A percentile compares a stretch with the other conserved stretches of the same genome.
These are phyloP conservation scores for Pomacea maculata DNA, from an alignment of 1,140 invertebrate species.

Conservation along the genomic window DNA sequence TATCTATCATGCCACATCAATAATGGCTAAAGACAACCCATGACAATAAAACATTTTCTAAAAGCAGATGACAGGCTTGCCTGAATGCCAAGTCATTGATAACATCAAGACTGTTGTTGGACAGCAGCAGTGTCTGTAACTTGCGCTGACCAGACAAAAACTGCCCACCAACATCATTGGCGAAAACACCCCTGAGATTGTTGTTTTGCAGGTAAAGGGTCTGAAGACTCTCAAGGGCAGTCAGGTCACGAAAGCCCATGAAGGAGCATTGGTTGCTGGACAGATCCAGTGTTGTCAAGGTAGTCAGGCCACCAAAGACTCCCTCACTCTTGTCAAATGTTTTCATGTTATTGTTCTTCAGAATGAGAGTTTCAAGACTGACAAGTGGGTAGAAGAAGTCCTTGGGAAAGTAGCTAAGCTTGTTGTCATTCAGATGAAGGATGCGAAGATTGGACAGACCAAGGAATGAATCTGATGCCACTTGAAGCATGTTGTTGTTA, in stretches of 20 bases:
- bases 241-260: constrained; percentile 35
- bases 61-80: too few relatives aligned
- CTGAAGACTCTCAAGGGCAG: constrained; percentile 29
- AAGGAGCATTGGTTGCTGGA: constrained; percentile 37
- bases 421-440: constrained; percentile 40
- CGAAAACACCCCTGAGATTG: constrained; percentile 34
- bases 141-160: constrained; percentile 36
- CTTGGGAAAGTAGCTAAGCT: constrained; percentile 39
- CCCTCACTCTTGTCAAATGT: constrained; percentile 27
- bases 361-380: constrained; percentile 36
- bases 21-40: too few relatives aligned
- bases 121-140: constrained; percentile 35
- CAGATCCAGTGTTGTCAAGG: constrained; percentile 41
- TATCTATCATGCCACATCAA: too few relatives aligned
- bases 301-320: constrained; percentile 28
- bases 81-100: constrained; percentile 31
- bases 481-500: constrained; percentile 32
- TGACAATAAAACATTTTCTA: too few relatives aligned
- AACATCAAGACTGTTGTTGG: constrained; percentile 34
- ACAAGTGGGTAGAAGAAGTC: constrained; percentile 37
- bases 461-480: constrained; percentile 34
- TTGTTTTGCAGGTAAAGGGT: constrained; percentile 45
- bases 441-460: constrained; percentile 39
- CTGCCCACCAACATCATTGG: constrained; percentile 24
- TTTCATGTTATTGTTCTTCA: constrained; percentile 47